Percentiles rank a stretch among this genome's conserved stretches.
phyloP scores from a whole-genome alignment of 2,797 vertebrate species.

The Phaenicophaeus curvirostris region DNA sequence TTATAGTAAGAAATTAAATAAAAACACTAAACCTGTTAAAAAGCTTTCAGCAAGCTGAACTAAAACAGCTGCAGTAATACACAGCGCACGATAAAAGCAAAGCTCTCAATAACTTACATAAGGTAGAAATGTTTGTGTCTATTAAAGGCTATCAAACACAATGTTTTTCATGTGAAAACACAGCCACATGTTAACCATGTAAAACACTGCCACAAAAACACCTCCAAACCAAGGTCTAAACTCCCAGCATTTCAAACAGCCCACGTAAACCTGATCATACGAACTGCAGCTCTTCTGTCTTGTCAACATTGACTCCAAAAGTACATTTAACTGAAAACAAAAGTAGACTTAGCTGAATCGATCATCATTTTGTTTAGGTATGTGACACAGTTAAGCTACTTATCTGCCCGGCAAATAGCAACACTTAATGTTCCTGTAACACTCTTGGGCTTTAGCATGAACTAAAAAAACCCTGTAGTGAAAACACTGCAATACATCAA shows the following conservation, averaged over 20 bases:
- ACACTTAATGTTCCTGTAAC: neutral
- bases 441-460: neutral
- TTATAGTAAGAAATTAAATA: constrained; percentile 11
- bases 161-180: neutral
- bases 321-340: neutral
- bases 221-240: neutral
- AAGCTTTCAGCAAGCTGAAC: constrained; percentile 18
- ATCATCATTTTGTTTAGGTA: neutral
- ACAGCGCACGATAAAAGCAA: neutral
- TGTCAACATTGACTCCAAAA: neutral
- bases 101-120: neutral
- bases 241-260: neutral
- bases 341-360: neutral
- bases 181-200: neutral
- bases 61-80: constrained; percentile 1
- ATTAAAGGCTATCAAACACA: neutral
- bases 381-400: neutral
- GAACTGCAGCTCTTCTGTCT: neutral
- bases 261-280: neutral
- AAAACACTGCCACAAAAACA: neutral
- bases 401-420: neutral
- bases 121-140: neutral
- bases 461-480: neutral
- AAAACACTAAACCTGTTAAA: constrained; percentile 12
- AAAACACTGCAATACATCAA: neutral